phyloP scores from a whole-genome alignment of 2,113 vertebrate species.

The Eretmochelys imbricata region DNA sequence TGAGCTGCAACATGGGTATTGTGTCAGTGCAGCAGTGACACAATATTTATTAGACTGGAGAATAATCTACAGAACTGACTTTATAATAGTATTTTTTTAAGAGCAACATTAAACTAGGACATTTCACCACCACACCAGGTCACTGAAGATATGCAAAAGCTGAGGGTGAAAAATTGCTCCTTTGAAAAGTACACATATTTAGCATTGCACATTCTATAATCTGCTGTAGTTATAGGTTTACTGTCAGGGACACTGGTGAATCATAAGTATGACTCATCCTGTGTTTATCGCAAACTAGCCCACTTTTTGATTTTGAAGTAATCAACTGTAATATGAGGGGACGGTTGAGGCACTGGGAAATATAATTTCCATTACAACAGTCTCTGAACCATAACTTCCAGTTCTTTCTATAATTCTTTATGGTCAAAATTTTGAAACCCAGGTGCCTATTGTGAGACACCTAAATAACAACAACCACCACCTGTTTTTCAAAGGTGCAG shows the following conservation, averaged over 20 bases:
- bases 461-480: neutral
- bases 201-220: neutral
- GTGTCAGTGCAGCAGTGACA: too few species aligned
- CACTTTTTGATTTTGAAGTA: neutral
- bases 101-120: neutral
- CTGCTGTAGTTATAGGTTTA: neutral
- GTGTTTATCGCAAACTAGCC: neutral
- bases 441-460: neutral
- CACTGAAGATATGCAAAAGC: neutral
- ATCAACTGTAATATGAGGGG: neutral
- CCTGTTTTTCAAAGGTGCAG: neutral
- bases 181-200: neutral
- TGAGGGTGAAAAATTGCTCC: neutral
- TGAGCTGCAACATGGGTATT: neutral
- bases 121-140: neutral
- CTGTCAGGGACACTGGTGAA: neutral
- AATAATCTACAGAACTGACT: neutral
- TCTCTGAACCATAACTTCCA: neutral
- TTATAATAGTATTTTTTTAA: neutral
- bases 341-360: neutral
- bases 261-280: neutral
- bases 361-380: neutral
- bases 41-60: neutral
- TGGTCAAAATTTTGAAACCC: neutral
- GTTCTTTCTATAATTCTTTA: neutral